phyloP scores from a whole-genome alignment of 1,140 invertebrate species.

The Drosophila busckii region DNA sequence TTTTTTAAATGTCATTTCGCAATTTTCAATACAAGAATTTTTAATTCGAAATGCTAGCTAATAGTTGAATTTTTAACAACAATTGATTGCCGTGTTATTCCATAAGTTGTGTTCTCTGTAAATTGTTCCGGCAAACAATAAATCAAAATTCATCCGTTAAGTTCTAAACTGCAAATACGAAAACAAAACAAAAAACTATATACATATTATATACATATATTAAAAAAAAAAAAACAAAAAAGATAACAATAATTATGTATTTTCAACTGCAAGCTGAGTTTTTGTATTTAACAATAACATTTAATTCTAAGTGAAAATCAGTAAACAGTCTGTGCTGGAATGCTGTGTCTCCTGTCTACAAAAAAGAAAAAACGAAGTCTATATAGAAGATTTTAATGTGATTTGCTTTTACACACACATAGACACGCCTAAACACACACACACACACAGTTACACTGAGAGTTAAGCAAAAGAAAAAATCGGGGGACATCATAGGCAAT shows the following conservation, averaged over 20 bases:
- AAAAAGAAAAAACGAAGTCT: too few species aligned
- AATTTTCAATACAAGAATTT: too few species aligned
- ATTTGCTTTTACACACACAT: slow-evolving; percentile 7
- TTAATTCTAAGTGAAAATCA: slow-evolving; percentile 52
- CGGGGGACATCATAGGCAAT: slow-evolving; percentile 49
- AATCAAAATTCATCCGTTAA: slow-evolving; percentile 37
- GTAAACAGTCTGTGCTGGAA: slow-evolving; percentile 26
- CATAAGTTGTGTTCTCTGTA: slow-evolving; percentile 59
- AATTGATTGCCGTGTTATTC: slow-evolving; percentile 38
- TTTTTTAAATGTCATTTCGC: slow-evolving; percentile 17
- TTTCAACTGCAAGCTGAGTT: slow-evolving; percentile 40
- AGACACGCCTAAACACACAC: slow-evolving; percentile 19
- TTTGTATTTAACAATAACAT: slow-evolving; percentile 51
- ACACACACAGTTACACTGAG: slow-evolving; percentile 17
- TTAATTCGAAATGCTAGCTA: slow-evolving; percentile 37
- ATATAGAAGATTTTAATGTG: too few species aligned
- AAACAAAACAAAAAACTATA: not conserved
- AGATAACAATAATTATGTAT: slow-evolving; percentile 7
- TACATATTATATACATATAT: not conserved
- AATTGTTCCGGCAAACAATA: slow-evolving; percentile 31
- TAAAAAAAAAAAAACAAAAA: not conserved
- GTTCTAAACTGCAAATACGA: not conserved
- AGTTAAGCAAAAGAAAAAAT: slow-evolving; percentile 1
- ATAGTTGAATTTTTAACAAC: slow-evolving; percentile 41
- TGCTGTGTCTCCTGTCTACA: slow-evolving; percentile 20